Conservation (phyloP, 1,140 invertebrate species). For the Epicauta chinensis region DNA sequence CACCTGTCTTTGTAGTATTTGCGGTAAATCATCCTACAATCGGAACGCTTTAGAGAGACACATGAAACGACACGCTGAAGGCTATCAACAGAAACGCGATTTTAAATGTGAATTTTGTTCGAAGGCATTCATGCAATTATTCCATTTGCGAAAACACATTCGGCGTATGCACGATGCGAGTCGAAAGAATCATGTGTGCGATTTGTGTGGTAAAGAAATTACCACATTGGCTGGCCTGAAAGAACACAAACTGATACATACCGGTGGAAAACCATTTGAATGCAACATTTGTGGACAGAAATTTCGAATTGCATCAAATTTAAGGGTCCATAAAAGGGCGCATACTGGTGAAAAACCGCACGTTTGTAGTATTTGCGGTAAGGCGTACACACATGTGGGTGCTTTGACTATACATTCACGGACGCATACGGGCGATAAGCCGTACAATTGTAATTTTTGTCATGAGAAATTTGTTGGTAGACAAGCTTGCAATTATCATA, state of each 20-base stretch:
- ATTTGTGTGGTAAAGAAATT: constrained; percentile 51
- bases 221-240: constrained; percentile 51
- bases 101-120: constrained; percentile 45
- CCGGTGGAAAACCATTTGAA: constrained; percentile 44
- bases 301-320: constrained; percentile 48
- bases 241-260: constrained; percentile 54
- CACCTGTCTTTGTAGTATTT: constrained; percentile 32
- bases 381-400: constrained; percentile 71
- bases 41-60: constrained; percentile 27
- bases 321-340: constrained; percentile 51
- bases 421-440: constrained; percentile 68
- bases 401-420: constrained; percentile 69
- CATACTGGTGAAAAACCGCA: constrained; percentile 59
- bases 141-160: constrained; percentile 13
- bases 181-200: constrained; percentile 21
- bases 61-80: constrained; percentile 23
- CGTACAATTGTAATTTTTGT: constrained; percentile 62
- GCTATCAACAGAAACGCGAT: constrained; percentile 36
- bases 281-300: constrained; percentile 48
- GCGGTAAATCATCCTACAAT: constrained; percentile 29
- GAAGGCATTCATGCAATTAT: constrained; percentile 15
- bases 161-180: constrained; percentile 10
- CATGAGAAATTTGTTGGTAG: constrained; percentile 53
- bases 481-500: constrained; percentile 49
- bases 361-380: constrained; percentile 58